Percentiles rank a stretch among this genome's conserved stretches.
phyloP scores from a whole-genome alignment of 2,888 invertebrate genomes.

The Mythimna vitellina region DNA sequence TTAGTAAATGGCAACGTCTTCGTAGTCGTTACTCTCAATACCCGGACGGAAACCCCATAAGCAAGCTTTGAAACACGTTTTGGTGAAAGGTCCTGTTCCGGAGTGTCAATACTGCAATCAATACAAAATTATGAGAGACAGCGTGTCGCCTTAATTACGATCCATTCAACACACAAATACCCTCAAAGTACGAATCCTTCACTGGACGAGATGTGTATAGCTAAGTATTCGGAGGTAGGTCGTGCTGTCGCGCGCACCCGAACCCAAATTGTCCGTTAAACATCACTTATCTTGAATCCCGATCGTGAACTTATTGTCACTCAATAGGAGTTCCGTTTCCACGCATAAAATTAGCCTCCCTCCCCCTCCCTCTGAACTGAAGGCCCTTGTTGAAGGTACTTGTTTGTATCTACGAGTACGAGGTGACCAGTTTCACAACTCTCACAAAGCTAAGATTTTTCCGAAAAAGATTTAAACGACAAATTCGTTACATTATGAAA shows the following conservation, averaged over 20 bases:
- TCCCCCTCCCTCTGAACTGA: not conserved
- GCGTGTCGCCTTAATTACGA: not conserved
- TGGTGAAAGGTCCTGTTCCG: not conserved
- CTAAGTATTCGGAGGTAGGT: not conserved
- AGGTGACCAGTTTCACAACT: conserved; percentile 31
- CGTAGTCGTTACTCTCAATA: not conserved
- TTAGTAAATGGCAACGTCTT: too few species aligned
- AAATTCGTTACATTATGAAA: conserved; percentile 28
- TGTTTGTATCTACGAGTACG: conserved; percentile 14
- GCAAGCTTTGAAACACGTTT: not conserved
- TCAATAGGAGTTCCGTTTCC: conserved; percentile 49
- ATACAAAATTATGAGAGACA: not conserved
- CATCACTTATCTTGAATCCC: conserved; percentile 45
- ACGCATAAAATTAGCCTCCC: conserved; percentile 55
- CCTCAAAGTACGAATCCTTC: not conserved
- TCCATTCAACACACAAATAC: conserved; percentile 6
- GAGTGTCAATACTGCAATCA: not conserved
- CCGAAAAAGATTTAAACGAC: conserved; percentile 6
- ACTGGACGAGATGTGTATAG: not conserved
- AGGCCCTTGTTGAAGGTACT: too few species aligned
- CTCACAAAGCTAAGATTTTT: conserved; percentile 22
- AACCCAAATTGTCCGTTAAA: conserved; percentile 30
- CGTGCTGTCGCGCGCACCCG: not conserved
- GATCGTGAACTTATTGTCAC: conserved; percentile 54
- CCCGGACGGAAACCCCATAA: not conserved